Base-by-base conservation (phyloP, 2,113 vertebrate species). In the Salvelinus alpinus region DNA sequence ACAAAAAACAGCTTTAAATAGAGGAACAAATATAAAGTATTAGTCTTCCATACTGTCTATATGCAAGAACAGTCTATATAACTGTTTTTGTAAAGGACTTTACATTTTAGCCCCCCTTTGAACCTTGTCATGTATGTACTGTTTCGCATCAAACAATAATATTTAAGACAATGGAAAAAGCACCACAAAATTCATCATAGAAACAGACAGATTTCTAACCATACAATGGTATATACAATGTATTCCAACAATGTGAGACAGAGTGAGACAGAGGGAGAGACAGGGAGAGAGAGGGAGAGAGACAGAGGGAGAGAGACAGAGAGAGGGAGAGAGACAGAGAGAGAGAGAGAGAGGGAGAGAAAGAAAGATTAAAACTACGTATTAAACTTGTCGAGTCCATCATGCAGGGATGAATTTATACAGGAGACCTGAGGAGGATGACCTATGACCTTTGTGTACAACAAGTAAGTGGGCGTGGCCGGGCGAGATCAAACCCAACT, bases 211-310 rank as follows among this genome's bases (percentile, higher is more conserved):
- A 34, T 87, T 90, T 44, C 38, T 11, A 93, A 93, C 92, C 92
- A 89, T 94, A 94, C 83, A 71, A 92, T 93, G 93, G 90, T 96
- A 96, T 97, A 94, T 97, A 97, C 95, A 98, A 93, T 95, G 95
- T 91, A 70, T 74, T 44, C 66, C 78, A 81, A 67, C 81, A 69
- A 77, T 64, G 79, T 62, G 60, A 76, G 67, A 48, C 48, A 73
- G 31, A 68, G 68, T 59, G 25, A 64, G 22, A 69, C n/a, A 60
- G 48, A 68, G 78, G 75, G 44, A 64, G 79, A 66, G 27, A 65
- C 0, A 34, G 34, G 7, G 5, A 7, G 0, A 9, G 34, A 9
- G 7, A 0, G 8, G 1, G 34, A 69, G 20, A 54, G 25, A 71
- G 75, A 72, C 57, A 57, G 3, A 1, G 4, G 5, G 1, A 38